These are phyloP conservation scores for Melanotaenia trifasciata DNA, from an alignment of 2,797 vertebrate species.

Conservation along the genomic window DNA sequence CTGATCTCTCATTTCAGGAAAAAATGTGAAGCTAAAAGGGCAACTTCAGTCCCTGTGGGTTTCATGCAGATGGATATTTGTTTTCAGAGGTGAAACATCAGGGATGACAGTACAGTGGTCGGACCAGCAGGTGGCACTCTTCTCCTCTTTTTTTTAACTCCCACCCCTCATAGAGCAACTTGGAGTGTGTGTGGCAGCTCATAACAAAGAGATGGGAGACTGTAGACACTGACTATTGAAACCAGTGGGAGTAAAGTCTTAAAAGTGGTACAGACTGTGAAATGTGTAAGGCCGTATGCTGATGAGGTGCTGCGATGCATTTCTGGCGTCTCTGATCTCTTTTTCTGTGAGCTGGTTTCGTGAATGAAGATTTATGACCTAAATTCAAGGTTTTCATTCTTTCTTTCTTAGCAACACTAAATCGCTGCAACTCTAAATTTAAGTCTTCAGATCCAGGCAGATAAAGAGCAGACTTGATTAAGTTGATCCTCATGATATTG, in stretches of 20 bases:
- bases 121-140: conserved; percentile 81
- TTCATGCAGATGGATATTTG: not conserved
- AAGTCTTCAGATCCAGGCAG: conserved; percentile 24
- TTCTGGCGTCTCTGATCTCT: conserved; percentile 12
- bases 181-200: conserved; percentile 1
- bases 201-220: not conserved
- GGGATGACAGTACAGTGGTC: conserved; percentile 46
- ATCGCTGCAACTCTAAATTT: not conserved
- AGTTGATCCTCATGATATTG: conserved; percentile 6
- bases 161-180: conserved; percentile 3
- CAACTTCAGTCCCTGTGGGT: conserved; percentile 40
- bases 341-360: not conserved
- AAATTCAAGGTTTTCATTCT: conserved; percentile 5
- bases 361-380: conserved; percentile 34
- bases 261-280: conserved; percentile 6
- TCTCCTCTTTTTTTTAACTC: conserved; percentile 41
- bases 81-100: conserved; percentile 14
- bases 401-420: conserved; percentile 10
- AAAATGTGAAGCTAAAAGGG: conserved; percentile 24
- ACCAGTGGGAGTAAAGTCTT: not conserved
- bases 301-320: not conserved
- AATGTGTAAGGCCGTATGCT: not conserved
- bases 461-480: conserved; percentile 17
- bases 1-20: not conserved
- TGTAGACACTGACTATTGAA: not conserved